Conservation (phyloP, 2,797 vertebrate species). For the Sebastiscus albofasciatus region DNA sequence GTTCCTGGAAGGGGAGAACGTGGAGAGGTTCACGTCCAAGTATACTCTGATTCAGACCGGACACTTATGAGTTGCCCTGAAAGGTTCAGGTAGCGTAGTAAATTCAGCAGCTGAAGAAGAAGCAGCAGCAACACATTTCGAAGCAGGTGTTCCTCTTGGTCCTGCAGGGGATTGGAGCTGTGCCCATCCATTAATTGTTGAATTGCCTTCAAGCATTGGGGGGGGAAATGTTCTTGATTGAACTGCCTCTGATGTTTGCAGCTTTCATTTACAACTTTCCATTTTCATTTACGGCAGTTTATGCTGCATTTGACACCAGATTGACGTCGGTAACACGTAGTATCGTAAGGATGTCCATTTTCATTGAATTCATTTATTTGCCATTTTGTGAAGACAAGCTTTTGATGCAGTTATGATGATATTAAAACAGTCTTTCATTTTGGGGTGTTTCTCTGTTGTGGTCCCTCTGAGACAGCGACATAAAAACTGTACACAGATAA, state of each 20-base stretch:
- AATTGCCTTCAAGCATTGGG: not conserved
- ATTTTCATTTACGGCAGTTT: not conserved
- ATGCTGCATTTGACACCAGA: slow-evolving; percentile 1
- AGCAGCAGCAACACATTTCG: not conserved
- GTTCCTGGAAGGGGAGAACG: slow-evolving; percentile 86
- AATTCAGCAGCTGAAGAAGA: too few relatives aligned
- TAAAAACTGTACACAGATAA: slow-evolving; percentile 5
- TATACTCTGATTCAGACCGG: slow-evolving; percentile 91
- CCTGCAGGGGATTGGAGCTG: not conserved
- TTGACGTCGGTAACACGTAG: not conserved
- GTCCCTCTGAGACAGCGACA: slow-evolving; percentile 6
- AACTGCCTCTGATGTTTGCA: not conserved
- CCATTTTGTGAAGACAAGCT: slow-evolving; percentile 19
- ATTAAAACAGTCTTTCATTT: slow-evolving; percentile 49
- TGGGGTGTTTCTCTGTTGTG: not conserved
- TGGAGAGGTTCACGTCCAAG: slow-evolving; percentile 89
- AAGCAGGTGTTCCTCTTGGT: not conserved
- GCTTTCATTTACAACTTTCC: not conserved
- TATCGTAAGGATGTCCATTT: slow-evolving; percentile 6
- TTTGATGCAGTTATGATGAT: slow-evolving; percentile 37
- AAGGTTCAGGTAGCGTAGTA: not conserved
- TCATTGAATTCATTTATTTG: slow-evolving; percentile 42
- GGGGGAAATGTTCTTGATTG: slow-evolving; percentile 1
- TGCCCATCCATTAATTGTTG: not conserved
- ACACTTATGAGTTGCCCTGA: slow-evolving; percentile 72